These are phyloP conservation scores for Elysia crispata DNA, from an alignment of 2,888 invertebrate species.

Conservation along the genomic window DNA sequence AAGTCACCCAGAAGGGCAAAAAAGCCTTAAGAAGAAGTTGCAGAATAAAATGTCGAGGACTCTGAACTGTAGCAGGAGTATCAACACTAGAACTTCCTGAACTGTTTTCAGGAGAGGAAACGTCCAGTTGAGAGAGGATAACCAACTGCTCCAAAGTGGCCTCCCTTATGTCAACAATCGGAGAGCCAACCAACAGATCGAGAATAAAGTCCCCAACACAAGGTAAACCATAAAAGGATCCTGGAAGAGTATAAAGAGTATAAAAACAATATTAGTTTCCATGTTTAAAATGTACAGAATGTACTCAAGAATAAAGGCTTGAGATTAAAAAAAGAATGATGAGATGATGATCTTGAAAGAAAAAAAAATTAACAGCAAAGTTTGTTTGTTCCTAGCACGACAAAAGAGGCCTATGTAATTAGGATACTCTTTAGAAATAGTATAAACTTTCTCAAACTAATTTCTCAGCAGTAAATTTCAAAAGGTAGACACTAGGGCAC, in stretches of 20 bases:
- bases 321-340: too few species aligned
- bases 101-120: constrained; percentile 50
- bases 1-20: constrained; percentile 79
- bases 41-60: constrained; percentile 74
- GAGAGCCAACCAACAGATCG: constrained; percentile 78
- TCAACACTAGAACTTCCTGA: constrained; percentile 39
- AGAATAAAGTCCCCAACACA: constrained; percentile 78
- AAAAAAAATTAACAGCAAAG: too few species aligned
- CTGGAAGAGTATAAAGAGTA: constrained; percentile 54
- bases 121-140: constrained; percentile 72
- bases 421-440: too few species aligned
- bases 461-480: too few species aligned
- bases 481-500: too few species aligned
- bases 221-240: constrained; percentile 77
- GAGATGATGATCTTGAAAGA: too few species aligned
- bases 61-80: constrained; percentile 55
- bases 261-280: too few species aligned
- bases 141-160: constrained; percentile 78
- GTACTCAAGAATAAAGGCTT: too few species aligned
- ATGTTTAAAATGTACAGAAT: too few species aligned
- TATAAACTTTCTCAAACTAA: too few species aligned
- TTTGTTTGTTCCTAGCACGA: too few species aligned
- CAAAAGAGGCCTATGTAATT: too few species aligned
- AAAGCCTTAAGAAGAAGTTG: constrained; percentile 78
- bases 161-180: constrained; percentile 75